Base-by-base conservation (phyloP, 1,140 invertebrate genomes). In the Yoshiicerus persimilis region DNA sequence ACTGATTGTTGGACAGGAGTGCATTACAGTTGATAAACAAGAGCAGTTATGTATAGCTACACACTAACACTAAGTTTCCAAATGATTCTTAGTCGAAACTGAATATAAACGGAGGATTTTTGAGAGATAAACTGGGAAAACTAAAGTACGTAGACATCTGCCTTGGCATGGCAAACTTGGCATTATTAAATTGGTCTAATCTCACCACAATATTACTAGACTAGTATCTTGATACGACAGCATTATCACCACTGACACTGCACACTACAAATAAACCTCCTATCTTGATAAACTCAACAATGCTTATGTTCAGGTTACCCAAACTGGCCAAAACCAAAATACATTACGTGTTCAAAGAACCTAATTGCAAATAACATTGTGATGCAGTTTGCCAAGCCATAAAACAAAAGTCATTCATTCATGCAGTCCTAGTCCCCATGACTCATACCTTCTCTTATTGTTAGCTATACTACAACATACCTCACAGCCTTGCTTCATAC, bases 381-480 rank as follows among this genome's bases (percentile, higher is more conserved):
- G 75, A 80, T 80, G 75, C 75, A 36, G 75, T 80, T 80, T 80
- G 75, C 32, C 75, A 80, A 80, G 75, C 32, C 75, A 80, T 80
- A 80, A 80, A 80, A 80, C 75, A 80, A 80, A 80, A 80, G 75
- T 80, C 75, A 80, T 80, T 80, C 75, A 80, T 80, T 80, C 75
- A 80, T 80, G 30, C 75, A 80, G 32, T 36, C 47, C n/a, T 6
- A 56, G 47, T 56, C 47, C 47, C n/a, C 75, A 80, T 80, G 34
- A 38, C 20, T 80, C 75, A 80, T 80, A 80, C 75, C 47, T 80
- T 20, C 23, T 8, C 27, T 11, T 8, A 9, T 30, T 70, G 0
- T 25, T 70, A 70, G 25, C 13, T 30, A 16, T 10, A 70, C 25
- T 27, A 70, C 16, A 70, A 47, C 23, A 70, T 70, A 70, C 25